Base-by-base conservation (phyloP, 1,140 invertebrate genomes). In the Eumaeus atala region DNA sequence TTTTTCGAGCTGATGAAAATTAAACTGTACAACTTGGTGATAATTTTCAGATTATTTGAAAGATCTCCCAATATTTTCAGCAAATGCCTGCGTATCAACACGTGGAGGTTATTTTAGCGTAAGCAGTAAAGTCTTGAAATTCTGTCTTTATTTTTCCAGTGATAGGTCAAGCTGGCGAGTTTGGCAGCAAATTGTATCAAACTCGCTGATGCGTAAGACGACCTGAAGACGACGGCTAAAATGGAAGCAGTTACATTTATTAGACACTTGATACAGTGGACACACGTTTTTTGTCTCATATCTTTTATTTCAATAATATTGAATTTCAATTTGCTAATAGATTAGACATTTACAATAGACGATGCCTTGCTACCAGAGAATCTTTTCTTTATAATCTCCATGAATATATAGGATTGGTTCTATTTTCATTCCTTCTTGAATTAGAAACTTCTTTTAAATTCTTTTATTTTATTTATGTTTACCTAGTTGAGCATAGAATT, bases 131-230 rank as follows among this genome's bases (percentile, higher is more conserved):
- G 57, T 44, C 57, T 56, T 59, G 62, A 72, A 71, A 74, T 77
- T n/a, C 67, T 72, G 63, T 70, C 66, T 70, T 77, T 73, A 73
- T 73, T 70, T 77, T 77, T 77, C 74, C 72, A 70, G 72, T 59
- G 50, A 77, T 77, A 77, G 70, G 73, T 77, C 74, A n/a, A n/a
- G n/a, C n/a, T n/a, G n/a, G n/a, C n/a, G 64, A 58, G 69, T 55
- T 67, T 67, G 42, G 60, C 67, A 66, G 72, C 72, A 77, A 77
- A 77, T 77, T 75, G 70, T 77, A 77, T 77, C 72, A 70, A 70
- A 75, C 42, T 68, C 67, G 59, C 60, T 74, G 70, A 75, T 77
- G 66, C 73, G 70, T 74, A 72, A 55, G 38, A 40, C 38, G 38
- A 40, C 5, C 11, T 40, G 0, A 4, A 14, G 38, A n/a, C n/a